Evolutionary conservation across 2,888 invertebrate species (phyloP).

Genomic region (Apamea monoglypha): DNA sequence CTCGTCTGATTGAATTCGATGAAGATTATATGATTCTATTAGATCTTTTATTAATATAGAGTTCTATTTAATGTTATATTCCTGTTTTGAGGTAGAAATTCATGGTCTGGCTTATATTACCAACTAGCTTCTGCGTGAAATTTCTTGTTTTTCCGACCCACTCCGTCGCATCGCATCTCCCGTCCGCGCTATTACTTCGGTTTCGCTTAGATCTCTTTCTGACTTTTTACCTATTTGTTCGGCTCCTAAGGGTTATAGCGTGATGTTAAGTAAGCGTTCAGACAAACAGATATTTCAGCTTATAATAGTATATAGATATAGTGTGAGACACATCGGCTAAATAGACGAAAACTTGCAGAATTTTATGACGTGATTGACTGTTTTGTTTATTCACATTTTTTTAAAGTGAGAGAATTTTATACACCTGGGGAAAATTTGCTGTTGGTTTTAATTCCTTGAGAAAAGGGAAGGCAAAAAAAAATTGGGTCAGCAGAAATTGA

Average conservation of each 20-base stretch:
- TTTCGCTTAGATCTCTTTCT: no score
- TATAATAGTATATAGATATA: no score
- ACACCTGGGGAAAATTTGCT: no score
- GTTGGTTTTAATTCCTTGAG: not conserved
- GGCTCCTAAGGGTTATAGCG: no score
- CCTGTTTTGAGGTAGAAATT: not conserved
- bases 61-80: not conserved
- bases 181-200: no score
- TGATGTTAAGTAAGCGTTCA: no score
- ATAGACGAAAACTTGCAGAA: not conserved
- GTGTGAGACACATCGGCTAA: not conserved
- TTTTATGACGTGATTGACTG: not conserved
- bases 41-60: conserved; percentile 4
- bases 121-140: no score
- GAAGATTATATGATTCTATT: conserved; percentile 25
- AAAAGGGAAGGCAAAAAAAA: not conserved
- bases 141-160: no score
- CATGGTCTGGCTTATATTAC: not conserved
- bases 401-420: not conserved
- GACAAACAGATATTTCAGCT: no score
- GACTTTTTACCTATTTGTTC: no score
- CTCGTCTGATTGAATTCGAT: conserved; percentile 27
- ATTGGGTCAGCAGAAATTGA: not conserved
- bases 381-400: not conserved
- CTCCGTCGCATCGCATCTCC: no score